A percentile compares a stretch with the other conserved stretches of the same genome.
phyloP scores from a whole-genome alignment of 1,140 invertebrate species.

The Drosophila ercepeae region DNA sequence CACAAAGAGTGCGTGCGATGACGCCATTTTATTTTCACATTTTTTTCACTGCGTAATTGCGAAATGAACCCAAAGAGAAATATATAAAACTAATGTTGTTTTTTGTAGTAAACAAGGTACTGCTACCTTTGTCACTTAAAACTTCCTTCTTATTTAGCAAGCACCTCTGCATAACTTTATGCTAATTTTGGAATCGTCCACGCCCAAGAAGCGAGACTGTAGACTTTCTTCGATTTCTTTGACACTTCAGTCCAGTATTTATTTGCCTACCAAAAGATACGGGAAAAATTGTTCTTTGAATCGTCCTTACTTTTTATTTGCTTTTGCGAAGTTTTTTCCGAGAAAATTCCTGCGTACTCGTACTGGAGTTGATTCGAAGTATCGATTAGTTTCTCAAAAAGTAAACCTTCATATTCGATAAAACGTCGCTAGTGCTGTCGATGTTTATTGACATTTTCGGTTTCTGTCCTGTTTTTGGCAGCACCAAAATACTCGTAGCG shows the following conservation, averaged over 20 bases:
- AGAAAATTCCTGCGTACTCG: slow-evolving; percentile 11
- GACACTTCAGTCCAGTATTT: slow-evolving; percentile 42
- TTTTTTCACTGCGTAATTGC: slow-evolving; percentile 42
- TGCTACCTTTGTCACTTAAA: slow-evolving; percentile 29
- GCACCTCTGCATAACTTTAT: neutral
- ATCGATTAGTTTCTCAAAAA: no score
- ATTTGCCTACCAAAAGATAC: slow-evolving; percentile 36
- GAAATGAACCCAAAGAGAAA: slow-evolving; percentile 22
- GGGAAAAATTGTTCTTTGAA: slow-evolving; percentile 22
- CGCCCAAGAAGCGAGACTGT: slow-evolving; percentile 28
- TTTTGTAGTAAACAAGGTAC: slow-evolving; percentile 17
- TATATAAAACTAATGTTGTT: slow-evolving; percentile 25
- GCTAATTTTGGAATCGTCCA: slow-evolving; percentile 24
- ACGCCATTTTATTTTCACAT: slow-evolving; percentile 51
- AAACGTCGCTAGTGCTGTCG: no score
- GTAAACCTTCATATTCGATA: no score
- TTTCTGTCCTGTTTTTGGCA: neutral
- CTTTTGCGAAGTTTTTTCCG: slow-evolving; percentile 18
- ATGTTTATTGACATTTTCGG: no score
- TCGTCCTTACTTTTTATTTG: slow-evolving; percentile 29
- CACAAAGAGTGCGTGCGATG: slow-evolving; percentile 25
- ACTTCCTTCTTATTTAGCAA: slow-evolving; percentile 2
- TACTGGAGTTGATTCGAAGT: neutral
- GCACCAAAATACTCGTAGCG: neutral
- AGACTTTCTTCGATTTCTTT: slow-evolving; percentile 8